phyloP scores from a whole-genome alignment of 2,888 invertebrate genomes.

The Caenorhabditis panamensis region DNA sequence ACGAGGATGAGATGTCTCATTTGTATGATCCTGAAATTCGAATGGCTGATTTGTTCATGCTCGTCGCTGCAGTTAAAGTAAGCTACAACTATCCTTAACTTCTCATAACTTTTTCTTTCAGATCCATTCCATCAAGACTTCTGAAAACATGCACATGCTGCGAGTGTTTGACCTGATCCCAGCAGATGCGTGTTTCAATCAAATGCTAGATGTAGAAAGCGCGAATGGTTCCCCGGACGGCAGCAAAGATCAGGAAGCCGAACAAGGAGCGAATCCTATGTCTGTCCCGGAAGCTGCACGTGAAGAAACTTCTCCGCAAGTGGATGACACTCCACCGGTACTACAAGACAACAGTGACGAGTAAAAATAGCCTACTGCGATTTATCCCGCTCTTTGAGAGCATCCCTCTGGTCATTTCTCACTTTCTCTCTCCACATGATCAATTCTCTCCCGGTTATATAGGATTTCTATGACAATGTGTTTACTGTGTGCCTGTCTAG shows the following conservation, averaged over 20 bases:
- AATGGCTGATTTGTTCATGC: conserved; percentile 72
- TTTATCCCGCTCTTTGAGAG: conserved; percentile 16
- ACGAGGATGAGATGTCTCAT: conserved; percentile 60
- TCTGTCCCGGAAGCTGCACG: conserved; percentile 34
- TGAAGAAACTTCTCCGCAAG: not conserved
- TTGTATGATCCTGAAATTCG: conserved; percentile 73
- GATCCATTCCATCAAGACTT: conserved; percentile 69
- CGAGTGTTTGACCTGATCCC: conserved; percentile 75
- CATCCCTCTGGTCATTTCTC: conserved; percentile 1
- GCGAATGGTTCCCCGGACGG: conserved; percentile 34
- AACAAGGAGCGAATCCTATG: conserved; percentile 31
- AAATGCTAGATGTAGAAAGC: conserved; percentile 68
- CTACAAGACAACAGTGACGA: conserved; percentile 20
- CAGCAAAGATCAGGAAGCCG: conserved; percentile 23
- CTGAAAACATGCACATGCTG: conserved; percentile 78
- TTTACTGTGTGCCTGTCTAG: conserved; percentile 42
- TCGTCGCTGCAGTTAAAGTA: conserved; percentile 74
- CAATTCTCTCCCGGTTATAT: conserved; percentile 28
- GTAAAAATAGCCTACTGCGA: conserved; percentile 27
- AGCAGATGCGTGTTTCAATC: conserved; percentile 71
- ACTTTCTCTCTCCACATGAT: conserved; percentile 11
- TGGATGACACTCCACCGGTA: conserved; percentile 27
- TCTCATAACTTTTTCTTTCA: conserved; percentile 33
- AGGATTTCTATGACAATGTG: conserved; percentile 30
- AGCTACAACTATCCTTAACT: not conserved